Base-by-base conservation (phyloP, 2,113 vertebrate genomes). In the Prunella himalayana region DNA sequence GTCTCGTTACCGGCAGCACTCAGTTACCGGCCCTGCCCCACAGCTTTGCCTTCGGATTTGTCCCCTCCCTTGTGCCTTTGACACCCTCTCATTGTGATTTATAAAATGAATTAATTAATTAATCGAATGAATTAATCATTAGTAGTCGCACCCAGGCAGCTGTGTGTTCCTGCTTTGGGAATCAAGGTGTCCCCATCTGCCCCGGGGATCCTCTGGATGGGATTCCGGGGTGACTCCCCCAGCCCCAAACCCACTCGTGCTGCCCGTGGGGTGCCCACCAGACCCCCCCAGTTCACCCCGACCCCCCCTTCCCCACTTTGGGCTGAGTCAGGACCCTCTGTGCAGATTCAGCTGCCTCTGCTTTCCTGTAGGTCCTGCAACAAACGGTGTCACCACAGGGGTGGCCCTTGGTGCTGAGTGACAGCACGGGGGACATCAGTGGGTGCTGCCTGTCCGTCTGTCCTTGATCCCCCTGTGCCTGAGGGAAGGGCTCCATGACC, bases 261-360 rank as follows among this genome's bases (percentile, higher is more conserved):
- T 72, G 54, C 18, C 56, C 68, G 4, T 4, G 35, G 61, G 56
- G n/a, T 49, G 25, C 47, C 59, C 75, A 28, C 27, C 4, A 11
- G 64, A 7, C 3, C 31, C n/a, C n/a, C 13, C 5, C 0, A 1
- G 12, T 5, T 81, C 47, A 44, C 42, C 42, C 33, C 0, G 0
- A 24, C 19, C 2, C 3, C 12, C 10, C 14, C 19, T 9, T 21
- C 5, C n/a, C 21, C 57, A 8, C 39, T 49, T 2, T 35, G 59
- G 69, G 80, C 37, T 49, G 37, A n/a, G n/a, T 35, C 71, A 82
- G 73, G 31, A 37, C 44, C 41, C 51, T 70, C 53, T 22, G 42
- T 13, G 42, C 42, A 28, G 57, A 49, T 39, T 33, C 30, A n/a
- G 68, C 86, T 61, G 47, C 51, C 42, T 57, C 83, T 16, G 61